phyloP scores from a whole-genome alignment of 2,113 vertebrate genomes.

The Ariopsis seemanni region DNA sequence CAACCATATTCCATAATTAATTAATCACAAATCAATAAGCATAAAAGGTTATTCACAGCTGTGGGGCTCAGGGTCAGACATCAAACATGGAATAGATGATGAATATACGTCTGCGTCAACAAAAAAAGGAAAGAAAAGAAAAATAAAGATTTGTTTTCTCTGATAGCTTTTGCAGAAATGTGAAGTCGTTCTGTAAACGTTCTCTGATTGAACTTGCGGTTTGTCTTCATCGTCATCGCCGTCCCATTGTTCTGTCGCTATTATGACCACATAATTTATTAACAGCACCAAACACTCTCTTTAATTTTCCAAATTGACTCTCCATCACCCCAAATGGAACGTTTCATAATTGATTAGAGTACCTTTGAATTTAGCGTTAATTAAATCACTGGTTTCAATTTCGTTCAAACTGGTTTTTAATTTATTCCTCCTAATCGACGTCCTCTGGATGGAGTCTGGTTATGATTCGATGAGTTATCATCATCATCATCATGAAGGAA shows the following conservation, averaged over 20 bases:
- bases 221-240: conserved; percentile 16
- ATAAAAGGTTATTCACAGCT: neutral
- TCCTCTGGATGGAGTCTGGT: conserved; percentile 8
- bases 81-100: neutral
- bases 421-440: conserved; percentile 14
- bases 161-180: neutral
- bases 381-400: conserved; percentile 42
- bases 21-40: neutral
- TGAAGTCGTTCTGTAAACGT: neutral
- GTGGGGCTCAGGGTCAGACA: neutral
- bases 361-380: conserved; percentile 45
- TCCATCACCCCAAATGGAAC: neutral
- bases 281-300: conserved; percentile 48
- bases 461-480: neutral
- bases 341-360: conserved; percentile 51
- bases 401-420: conserved; percentile 21
- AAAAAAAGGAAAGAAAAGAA: neutral
- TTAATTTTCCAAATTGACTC: conserved; percentile 50
- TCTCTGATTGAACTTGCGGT: conserved; percentile 1
- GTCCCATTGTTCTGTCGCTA: conserved; percentile 33
- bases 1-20: neutral
- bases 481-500: neutral
- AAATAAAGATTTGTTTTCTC: neutral
- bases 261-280: conserved; percentile 55
- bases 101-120: neutral